Conservation (phyloP, 92 coral and sea anemone genomes). For the Isaurus tuberculatus region DNA sequence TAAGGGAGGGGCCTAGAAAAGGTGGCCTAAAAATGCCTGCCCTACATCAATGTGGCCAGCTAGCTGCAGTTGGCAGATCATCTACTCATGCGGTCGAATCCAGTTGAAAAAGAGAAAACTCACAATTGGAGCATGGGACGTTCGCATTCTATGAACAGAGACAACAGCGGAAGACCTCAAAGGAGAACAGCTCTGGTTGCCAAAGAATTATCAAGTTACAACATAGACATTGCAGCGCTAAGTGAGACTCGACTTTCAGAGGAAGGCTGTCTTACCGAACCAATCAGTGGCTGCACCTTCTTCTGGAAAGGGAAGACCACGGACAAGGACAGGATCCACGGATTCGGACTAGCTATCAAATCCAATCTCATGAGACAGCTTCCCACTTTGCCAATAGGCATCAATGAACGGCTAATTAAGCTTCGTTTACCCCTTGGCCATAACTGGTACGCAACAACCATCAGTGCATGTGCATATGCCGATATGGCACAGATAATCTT, state of each 20-base stretch:
- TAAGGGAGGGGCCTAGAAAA: no score
- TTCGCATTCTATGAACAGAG: no score
- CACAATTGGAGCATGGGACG: neutral
- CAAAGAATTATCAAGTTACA: conserved; percentile 10
- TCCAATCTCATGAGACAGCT: neutral
- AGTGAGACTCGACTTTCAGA: neutral
- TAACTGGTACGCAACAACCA: neutral
- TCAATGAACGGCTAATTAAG: neutral
- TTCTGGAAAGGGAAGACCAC: neutral
- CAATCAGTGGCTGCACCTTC: neutral
- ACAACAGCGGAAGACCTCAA: no score
- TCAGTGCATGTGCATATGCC: neutral
- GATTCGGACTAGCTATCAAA: conserved; percentile 3
- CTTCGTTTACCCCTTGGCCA: neutral
- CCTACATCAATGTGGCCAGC: no score
- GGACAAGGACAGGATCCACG: neutral
- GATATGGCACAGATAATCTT: neutral
- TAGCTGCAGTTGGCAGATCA: no score
- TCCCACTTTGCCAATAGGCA: neutral
- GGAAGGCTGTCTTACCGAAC: neutral
- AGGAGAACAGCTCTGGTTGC: no score
- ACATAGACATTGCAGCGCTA: neutral
- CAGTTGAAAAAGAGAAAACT: conserved; percentile 2
- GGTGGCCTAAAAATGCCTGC: no score
- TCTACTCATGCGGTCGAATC: neutral